Evolutionary conservation across 2,888 invertebrate species (phyloP).

Genomic region (Nudaria mundana): DNA sequence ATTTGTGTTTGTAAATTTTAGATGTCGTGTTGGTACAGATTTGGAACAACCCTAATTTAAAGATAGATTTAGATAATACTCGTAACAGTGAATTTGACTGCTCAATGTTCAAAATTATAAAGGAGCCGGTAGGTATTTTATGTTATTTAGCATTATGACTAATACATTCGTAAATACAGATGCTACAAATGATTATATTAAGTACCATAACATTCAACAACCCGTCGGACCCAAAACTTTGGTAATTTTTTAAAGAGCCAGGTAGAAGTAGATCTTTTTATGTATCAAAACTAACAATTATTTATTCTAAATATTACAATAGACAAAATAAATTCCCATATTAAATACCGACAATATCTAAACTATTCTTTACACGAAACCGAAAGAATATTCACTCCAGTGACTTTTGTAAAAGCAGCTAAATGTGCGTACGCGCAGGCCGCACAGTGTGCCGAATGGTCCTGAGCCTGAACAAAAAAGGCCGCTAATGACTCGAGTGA

Average conservation of each 20-base stretch:
- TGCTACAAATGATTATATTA: no score
- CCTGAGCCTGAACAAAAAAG: constrained; percentile 48
- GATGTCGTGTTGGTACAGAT: constrained; percentile 22
- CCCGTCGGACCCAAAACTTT: no score
- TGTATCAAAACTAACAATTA: constrained; percentile 10
- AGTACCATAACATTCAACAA: no score
- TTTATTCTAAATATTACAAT: constrained; percentile 19
- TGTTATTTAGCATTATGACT: no score
- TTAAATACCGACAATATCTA: constrained; percentile 38
- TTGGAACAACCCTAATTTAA: constrained; percentile 1
- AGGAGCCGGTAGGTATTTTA: no score
- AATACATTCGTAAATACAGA: no score
- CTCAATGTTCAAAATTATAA: no score
- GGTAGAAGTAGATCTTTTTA: constrained; percentile 17
- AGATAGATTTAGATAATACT: not conserved
- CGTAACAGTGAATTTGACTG: no score
- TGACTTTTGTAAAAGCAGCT: constrained; percentile 49
- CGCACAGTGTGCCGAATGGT: constrained; percentile 43
- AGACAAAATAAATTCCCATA: constrained; percentile 33
- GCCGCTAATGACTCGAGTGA: constrained; percentile 64
- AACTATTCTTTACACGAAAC: constrained; percentile 46
- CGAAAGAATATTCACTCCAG: constrained; percentile 47
- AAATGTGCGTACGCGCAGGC: constrained; percentile 42
- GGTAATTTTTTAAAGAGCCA: no score
- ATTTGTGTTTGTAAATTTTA: constrained; percentile 36